phyloP scores from a whole-genome alignment of 2,797 vertebrate genomes.

The Chiroxiphia lanceolata region DNA sequence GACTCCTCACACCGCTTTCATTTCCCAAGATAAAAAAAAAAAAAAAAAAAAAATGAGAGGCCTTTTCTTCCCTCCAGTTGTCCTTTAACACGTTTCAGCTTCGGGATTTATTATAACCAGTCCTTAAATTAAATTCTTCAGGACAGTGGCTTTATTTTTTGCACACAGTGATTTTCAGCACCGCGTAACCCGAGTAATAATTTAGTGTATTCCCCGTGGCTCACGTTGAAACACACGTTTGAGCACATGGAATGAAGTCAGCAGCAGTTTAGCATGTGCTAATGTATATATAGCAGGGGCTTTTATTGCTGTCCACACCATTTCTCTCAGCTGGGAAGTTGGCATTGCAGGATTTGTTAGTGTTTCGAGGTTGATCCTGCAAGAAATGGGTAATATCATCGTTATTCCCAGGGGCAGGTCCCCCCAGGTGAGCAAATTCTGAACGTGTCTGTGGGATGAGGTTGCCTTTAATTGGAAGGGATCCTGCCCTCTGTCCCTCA shows the following conservation, averaged over 20 bases:
- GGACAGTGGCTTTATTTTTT: conserved; percentile 9
- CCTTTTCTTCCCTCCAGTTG: neutral
- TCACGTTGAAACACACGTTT: neutral
- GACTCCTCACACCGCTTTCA: neutral
- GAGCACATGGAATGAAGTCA: neutral
- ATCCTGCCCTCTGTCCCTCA: neutral
- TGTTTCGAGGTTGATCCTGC: neutral
- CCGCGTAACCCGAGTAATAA: neutral
- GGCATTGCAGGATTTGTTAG: neutral
- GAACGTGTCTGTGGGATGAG: rapidly evolving
- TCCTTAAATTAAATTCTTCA: neutral
- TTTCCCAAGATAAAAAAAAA: too few relatives aligned
- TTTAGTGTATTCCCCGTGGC: neutral
- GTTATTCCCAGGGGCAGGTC: neutral
- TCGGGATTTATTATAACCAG: neutral
- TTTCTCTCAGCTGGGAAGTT: neutral
- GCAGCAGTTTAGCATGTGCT: neutral
- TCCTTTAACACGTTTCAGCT: neutral
- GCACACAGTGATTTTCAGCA: neutral
- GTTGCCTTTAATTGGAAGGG: rapidly evolving
- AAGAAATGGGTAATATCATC: rapidly evolving
- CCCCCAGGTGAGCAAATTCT: neutral
- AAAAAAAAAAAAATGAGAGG: too few relatives aligned
- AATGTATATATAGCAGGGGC: neutral
- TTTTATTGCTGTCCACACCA: neutral